Evolutionary conservation across 2,888 invertebrate genomes (phyloP).

Genomic region (Agrochola circellaris): DNA sequence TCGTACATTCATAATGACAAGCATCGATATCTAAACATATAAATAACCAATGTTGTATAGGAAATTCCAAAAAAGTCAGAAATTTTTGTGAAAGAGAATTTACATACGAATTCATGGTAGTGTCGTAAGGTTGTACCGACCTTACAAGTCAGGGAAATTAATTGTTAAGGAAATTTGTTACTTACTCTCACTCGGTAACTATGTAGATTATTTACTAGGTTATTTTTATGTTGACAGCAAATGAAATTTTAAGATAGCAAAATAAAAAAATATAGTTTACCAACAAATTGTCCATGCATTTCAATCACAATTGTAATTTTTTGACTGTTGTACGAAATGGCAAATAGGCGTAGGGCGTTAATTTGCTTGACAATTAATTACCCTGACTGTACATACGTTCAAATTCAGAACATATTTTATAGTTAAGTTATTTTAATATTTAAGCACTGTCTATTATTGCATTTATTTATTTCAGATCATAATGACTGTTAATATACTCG

Average conservation of each 20-base stretch:
- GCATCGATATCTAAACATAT: neutral
- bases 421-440: neutral
- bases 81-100: neutral
- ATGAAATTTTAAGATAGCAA: too few species aligned
- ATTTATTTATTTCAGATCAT: conserved; percentile 34
- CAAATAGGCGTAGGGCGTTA: neutral
- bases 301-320: too few species aligned
- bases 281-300: too few species aligned
- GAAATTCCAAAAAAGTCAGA: too few species aligned
- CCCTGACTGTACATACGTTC: neutral
- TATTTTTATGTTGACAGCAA: too few species aligned
- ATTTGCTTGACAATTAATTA: neutral
- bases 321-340: too few species aligned
- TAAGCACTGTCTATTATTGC: conserved; percentile 14
- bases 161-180: too few species aligned
- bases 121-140: too few species aligned
- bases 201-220: too few species aligned
- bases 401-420: neutral
- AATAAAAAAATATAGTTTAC: too few species aligned
- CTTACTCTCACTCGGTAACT: too few species aligned
- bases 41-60: neutral
- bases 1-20: neutral
- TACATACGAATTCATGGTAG: too few species aligned
- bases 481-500: conserved; percentile 11
- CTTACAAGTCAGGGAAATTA: neutral